Evolutionary conservation across 2,888 invertebrate genomes (phyloP).

Genomic region (Adelphocoris suturalis): DNA sequence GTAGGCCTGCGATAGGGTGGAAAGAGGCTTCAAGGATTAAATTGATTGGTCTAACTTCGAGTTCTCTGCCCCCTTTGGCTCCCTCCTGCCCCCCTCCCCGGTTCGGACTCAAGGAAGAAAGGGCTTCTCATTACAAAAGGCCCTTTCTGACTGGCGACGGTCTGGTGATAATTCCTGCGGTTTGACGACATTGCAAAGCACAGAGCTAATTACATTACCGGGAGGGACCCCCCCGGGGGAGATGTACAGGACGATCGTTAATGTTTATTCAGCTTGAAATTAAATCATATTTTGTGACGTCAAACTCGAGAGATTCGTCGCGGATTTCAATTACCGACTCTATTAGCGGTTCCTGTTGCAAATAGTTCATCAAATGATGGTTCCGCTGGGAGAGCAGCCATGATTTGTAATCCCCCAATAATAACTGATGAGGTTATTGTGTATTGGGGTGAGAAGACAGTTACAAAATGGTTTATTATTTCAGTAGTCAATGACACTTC

Average conservation of each 20-base stretch:
- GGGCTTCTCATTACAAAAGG: slow-evolving; percentile 35
- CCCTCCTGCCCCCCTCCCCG: too few species aligned
- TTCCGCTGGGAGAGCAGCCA: too few species aligned
- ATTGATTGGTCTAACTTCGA: slow-evolving; percentile 8
- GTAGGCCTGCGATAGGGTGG: not conserved
- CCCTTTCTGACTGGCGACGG: not conserved
- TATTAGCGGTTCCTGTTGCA: too few species aligned
- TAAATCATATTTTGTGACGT: not conserved
- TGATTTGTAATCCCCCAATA: too few species aligned
- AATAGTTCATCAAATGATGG: too few species aligned
- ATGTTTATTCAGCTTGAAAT: not conserved
- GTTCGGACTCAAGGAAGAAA: too few species aligned
- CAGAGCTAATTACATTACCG: slow-evolving; percentile 20
- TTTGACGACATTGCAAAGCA: slow-evolving; percentile 30
- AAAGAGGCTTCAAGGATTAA: not conserved
- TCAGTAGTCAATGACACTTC: too few species aligned
- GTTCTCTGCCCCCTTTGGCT: not conserved
- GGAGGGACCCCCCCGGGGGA: not conserved
- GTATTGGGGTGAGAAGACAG: too few species aligned
- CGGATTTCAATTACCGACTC: too few species aligned
- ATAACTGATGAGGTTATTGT: too few species aligned
- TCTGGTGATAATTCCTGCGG: slow-evolving; percentile 3
- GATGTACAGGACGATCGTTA: not conserved
- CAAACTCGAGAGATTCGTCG: not conserved
- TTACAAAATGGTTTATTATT: too few species aligned